phyloP scores from a whole-genome alignment of 2,113 vertebrate species.

The Merops nubicus region DNA sequence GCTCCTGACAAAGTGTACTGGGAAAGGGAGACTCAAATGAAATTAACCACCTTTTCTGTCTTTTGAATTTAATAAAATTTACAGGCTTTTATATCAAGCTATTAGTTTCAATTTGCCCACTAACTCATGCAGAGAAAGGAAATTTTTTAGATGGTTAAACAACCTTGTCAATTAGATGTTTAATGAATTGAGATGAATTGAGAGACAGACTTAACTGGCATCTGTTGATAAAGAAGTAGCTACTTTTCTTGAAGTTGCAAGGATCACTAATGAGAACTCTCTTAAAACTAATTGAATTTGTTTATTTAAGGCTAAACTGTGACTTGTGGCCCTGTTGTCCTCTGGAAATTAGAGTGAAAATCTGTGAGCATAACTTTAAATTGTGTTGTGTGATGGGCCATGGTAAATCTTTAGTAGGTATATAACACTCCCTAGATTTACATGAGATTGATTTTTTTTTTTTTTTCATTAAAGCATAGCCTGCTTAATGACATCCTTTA shows the following conservation, averaged over 20 bases:
- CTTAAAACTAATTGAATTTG: neutral
- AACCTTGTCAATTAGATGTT: conserved; percentile 63
- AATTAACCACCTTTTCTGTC: conserved; percentile 40
- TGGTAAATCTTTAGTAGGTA: neutral
- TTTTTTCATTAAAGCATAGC: neutral
- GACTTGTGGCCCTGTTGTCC: neutral
- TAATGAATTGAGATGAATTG: conserved; percentile 73
- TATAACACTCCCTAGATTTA: neutral
- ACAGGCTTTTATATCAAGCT: conserved; percentile 48
- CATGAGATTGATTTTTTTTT: neutral
- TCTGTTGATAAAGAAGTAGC: conserved; percentile 43
- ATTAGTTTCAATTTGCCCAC: conserved; percentile 73
- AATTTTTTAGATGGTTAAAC: conserved; percentile 70
- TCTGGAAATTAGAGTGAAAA: neutral
- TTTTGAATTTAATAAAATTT: conserved; percentile 67
- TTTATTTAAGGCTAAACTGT: neutral
- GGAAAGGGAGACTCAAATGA: neutral
- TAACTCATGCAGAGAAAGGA: conserved; percentile 51
- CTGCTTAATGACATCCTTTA: neutral
- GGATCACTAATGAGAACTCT: neutral
- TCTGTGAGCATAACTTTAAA: neutral
- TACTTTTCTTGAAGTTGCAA: conserved; percentile 17
- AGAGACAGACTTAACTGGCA: conserved; percentile 53
- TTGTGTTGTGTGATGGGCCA: neutral
- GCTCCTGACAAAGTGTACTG: neutral